phyloP scores from a whole-genome alignment of 2,888 invertebrate species.

The Drosophila setosimentum region DNA sequence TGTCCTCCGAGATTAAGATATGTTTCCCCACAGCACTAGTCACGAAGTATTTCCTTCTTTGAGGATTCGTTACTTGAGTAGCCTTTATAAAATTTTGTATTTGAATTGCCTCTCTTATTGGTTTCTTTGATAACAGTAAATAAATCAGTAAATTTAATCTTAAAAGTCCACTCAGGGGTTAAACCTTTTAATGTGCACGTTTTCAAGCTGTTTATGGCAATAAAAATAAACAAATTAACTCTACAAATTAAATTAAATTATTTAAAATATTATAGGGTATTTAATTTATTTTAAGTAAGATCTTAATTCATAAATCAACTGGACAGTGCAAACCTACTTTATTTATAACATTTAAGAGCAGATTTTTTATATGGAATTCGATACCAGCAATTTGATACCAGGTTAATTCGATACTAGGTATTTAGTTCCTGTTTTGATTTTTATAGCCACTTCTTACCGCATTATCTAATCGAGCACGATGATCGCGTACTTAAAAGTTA shows the following conservation, averaged over 20 bases:
- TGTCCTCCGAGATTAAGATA: too few relatives aligned
- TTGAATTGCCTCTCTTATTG: background rate
- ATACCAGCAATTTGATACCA: background rate
- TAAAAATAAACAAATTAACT: background rate
- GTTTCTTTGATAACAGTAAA: background rate
- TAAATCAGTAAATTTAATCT: background rate
- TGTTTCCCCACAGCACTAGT: background rate
- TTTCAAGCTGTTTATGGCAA: background rate
- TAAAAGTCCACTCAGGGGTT: background rate
- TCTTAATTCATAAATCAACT: too few relatives aligned
- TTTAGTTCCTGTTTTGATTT: conserved; percentile 22
- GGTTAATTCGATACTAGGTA: background rate
- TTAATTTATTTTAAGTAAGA: background rate
- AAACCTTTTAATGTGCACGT: background rate
- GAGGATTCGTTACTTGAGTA: background rate
- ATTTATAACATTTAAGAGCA: background rate
- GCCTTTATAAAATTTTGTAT: background rate
- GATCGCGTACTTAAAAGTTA: conserved; percentile 26
- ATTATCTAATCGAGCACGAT: conserved; percentile 48
- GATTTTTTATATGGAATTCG: background rate
- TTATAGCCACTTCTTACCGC: background rate
- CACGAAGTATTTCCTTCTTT: background rate
- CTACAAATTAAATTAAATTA: background rate
- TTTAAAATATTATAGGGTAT: background rate
- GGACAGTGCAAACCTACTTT: background rate